phyloP scores from a whole-genome alignment of 2,888 invertebrate species.

The Xylocampa areola region DNA sequence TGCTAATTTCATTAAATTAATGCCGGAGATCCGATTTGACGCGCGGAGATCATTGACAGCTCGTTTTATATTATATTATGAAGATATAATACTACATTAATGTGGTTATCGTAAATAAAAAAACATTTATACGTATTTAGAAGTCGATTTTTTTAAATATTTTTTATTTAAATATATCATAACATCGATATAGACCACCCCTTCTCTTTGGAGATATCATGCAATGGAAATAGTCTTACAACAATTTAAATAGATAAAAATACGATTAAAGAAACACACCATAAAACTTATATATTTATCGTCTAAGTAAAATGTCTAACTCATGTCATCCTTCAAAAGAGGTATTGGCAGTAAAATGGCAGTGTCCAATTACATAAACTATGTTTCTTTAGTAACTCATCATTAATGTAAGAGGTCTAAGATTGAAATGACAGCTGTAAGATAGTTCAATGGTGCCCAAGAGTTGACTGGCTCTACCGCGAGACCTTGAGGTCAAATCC shows the following conservation, averaged over 20 bases:
- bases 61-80: conserved; percentile 48
- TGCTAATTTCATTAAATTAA: conserved; percentile 73
- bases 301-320: not conserved
- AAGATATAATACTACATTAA: conserved; percentile 50
- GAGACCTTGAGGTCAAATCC: too few relatives aligned
- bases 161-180: too few relatives aligned
- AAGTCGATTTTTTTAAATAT: not conserved
- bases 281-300: not conserved
- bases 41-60: conserved; percentile 59
- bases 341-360: not conserved
- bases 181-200: too few relatives aligned
- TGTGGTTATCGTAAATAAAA: conserved; percentile 49
- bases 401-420: not conserved
- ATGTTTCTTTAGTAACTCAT: not conserved
- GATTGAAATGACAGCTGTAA: too few relatives aligned
- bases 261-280: not conserved
- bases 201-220: not conserved
- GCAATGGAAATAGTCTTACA: not conserved
- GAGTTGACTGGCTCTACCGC: too few relatives aligned
- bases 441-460: too few relatives aligned
- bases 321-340: conserved; percentile 1
- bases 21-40: conserved; percentile 62
- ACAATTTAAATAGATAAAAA: not conserved
- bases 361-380: not conserved
- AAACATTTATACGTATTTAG: conserved; percentile 36